Percentiles rank a stretch among this genome's conserved stretches.
phyloP scores from a whole-genome alignment of 2,113 vertebrate species.

The Tychaedon coryphoeus region DNA sequence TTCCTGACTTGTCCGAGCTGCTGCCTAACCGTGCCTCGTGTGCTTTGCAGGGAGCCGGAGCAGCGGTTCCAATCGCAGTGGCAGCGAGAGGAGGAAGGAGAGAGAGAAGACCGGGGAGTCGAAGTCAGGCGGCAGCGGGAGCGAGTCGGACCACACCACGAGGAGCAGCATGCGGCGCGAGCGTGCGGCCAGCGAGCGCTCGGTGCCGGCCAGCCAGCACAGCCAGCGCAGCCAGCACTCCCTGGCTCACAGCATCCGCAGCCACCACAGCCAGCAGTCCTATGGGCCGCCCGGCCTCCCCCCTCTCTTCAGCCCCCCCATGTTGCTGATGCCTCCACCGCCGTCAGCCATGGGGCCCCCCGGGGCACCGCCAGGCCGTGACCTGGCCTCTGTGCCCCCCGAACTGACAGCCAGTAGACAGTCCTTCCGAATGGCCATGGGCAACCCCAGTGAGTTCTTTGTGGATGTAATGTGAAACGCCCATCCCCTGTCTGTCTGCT shows the following conservation, averaged over 20 bases:
- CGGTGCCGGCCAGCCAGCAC: constrained; percentile 79
- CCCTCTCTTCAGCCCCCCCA: constrained; percentile 83
- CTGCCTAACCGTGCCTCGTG: background rate
- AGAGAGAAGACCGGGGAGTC: constrained; percentile 76
- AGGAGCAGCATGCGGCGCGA: constrained; percentile 78
- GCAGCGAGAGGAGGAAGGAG: constrained; percentile 79
- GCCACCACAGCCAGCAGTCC: constrained; percentile 83
- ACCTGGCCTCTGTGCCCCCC: constrained; percentile 88
- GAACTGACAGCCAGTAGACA: constrained; percentile 95
- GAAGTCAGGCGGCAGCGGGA: constrained; percentile 86
- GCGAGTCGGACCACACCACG: constrained; percentile 81
- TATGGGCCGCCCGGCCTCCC: constrained; percentile 77
- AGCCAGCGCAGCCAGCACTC: constrained; percentile 90
- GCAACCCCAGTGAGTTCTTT: constrained; percentile 96
- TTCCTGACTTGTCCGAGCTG: background rate
- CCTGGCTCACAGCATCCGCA: constrained; percentile 81
- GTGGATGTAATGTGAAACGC: constrained; percentile 95
- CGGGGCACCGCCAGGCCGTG: constrained; percentile 84
- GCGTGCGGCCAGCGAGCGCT: constrained; percentile 79
- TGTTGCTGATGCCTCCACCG: constrained; percentile 81
- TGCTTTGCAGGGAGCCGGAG: constrained; percentile 83
- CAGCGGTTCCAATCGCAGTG: constrained; percentile 88
- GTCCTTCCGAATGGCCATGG: constrained; percentile 95
- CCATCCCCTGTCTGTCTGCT: constrained; percentile 37
- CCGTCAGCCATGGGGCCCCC: constrained; percentile 77